These are phyloP conservation scores for Eudasyphora cyanicolor DNA, from an alignment of 2,888 invertebrate species.

Conservation along the genomic window DNA sequence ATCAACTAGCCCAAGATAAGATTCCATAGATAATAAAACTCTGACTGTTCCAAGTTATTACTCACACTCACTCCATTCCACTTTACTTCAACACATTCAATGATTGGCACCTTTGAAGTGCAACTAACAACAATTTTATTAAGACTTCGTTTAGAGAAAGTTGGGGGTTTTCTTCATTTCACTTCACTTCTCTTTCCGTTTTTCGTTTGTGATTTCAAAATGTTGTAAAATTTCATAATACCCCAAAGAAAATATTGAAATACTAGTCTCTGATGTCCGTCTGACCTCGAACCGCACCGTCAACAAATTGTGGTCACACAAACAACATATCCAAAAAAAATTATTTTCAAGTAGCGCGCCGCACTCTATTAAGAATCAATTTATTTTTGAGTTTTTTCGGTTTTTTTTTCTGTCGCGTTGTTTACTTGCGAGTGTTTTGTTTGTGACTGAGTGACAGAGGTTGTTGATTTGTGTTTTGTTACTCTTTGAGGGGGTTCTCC, in stretches of 20 bases:
- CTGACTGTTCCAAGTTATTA: constrained; percentile 35
- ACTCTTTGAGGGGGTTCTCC: not conserved
- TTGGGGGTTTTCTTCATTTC: not conserved
- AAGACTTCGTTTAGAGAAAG: constrained; percentile 21
- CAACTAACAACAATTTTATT: constrained; percentile 5
- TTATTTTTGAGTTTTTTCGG: not conserved
- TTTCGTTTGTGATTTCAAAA: not conserved
- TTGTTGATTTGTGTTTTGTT: not conserved
- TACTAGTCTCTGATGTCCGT: not conserved
- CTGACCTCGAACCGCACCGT: not conserved
- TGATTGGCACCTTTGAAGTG: constrained; percentile 8
- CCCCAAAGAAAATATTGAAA: not conserved
- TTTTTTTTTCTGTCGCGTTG: constrained; percentile 16
- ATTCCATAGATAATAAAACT: not conserved
- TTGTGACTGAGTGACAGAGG: constrained; percentile 49
- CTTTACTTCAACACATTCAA: not conserved
- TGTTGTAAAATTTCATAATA: constrained; percentile 49
- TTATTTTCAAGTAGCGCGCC: constrained; percentile 28
- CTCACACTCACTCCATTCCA: constrained; percentile 34
- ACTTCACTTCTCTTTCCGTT: not conserved
- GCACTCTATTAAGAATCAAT: constrained; percentile 27
- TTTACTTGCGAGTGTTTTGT: constrained; percentile 35
- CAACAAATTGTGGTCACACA: not conserved
- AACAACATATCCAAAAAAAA: constrained; percentile 14
- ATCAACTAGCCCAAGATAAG: no score